Base-by-base conservation (phyloP, 2,888 invertebrate genomes). In the Lamellibrachia satsuma region DNA sequence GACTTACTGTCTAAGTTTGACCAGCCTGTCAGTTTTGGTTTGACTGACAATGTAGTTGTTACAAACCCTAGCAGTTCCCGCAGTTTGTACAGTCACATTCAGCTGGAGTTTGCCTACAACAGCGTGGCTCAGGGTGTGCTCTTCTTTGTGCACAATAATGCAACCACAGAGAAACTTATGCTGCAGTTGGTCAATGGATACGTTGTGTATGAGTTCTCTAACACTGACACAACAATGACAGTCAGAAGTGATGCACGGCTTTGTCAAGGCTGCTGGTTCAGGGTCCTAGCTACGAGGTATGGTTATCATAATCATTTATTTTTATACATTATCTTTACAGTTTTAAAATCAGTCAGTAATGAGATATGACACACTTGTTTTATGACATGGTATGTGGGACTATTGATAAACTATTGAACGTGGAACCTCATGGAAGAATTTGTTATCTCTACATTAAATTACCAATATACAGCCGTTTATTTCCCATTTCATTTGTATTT, bases 251-350 rank as follows among this genome's bases (percentile, higher is more conserved):
- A 91, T 7, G 94, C 94, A 6, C 52, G 60, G 22, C 92, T 95
- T 39, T 93, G 93, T 52, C 75, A 90, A 7, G 93, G 93, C 52
- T 94, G 94, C 92, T 95, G 95, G 95, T 94, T 93, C 91, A 92
- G 92, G 22, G 94, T 95, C 8, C 75, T 93, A 52, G 95, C 94
- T 11, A 94, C 95, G 11, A 94, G 95, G 95, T 95, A 92, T 15
- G 60, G 15, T 11, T 11, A 60, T 9, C 3, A 39, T 39, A 39
- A 39, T 39, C 39, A 39, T 39, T 39, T 39, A 39, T 39, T 39
- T 39, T 39, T 39, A 39, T 39, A 1, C 39, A 39, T 39, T 39
- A 39, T 39, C 39, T 39, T 39, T 39, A 39, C 39, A 39, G 39
- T 39, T 39, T 39, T 39, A 39, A 39, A 39, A 39, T 39, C 39